Evolutionary conservation across 2,888 invertebrate species (phyloP).

Genomic region (Phyllotreta cruciferae): DNA sequence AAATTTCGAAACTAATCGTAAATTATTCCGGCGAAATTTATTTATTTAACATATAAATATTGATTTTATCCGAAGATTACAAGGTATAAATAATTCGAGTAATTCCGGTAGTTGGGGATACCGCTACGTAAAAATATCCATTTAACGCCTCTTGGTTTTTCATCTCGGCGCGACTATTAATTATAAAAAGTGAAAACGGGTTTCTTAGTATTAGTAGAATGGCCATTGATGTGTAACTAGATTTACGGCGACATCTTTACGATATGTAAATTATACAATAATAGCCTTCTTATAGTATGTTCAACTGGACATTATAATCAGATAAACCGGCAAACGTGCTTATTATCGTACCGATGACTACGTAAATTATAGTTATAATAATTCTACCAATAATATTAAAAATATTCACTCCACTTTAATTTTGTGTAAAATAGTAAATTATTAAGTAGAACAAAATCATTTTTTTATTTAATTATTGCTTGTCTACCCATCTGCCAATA

Average conservation of each 20-base stretch:
- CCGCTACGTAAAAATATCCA: slow-evolving; percentile 25
- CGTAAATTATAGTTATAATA: slow-evolving; percentile 16
- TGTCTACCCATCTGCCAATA: too few relatives aligned
- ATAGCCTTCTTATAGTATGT: slow-evolving; percentile 23
- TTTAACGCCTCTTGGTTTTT: slow-evolving; percentile 21
- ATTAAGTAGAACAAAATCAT: too few relatives aligned
- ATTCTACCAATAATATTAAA: slow-evolving; percentile 8
- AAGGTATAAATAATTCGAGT: slow-evolving; percentile 27
- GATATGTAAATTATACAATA: slow-evolving; percentile 42
- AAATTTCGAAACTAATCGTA: slow-evolving; percentile 6
- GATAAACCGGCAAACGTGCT: slow-evolving; percentile 20
- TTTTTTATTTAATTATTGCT: too few relatives aligned
- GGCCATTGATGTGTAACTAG: slow-evolving; percentile 30
- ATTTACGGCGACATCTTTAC: slow-evolving; percentile 40
- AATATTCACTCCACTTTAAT: too few relatives aligned
- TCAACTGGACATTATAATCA: slow-evolving; percentile 25
- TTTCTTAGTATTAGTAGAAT: slow-evolving; percentile 23
- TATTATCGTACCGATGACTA: slow-evolving; percentile 6
- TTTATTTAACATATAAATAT: slow-evolving; percentile 7
- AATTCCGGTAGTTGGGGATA: slow-evolving; percentile 28
- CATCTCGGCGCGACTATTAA: slow-evolving; percentile 20
- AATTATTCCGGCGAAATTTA: slow-evolving; percentile 8
- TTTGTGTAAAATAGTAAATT: too few relatives aligned
- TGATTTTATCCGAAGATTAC: slow-evolving; percentile 14
- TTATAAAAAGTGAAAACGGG: slow-evolving; percentile 36